Evolutionary conservation across 2,888 invertebrate genomes (phyloP).

Genomic region (Phalangium opilio): DNA sequence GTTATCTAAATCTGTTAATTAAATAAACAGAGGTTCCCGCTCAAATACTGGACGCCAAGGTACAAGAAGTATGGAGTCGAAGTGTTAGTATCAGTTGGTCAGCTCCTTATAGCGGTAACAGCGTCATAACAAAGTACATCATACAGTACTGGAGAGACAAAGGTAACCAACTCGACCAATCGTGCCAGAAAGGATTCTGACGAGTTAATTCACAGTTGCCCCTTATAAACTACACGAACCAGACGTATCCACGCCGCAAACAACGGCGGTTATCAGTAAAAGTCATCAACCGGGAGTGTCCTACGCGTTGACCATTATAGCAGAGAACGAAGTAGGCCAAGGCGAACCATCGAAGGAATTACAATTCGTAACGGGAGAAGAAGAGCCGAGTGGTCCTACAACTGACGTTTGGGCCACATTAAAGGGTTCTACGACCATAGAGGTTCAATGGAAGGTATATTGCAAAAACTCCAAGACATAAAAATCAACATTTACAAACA

Average conservation of each 20-base stretch:
- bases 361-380: conserved; percentile 20
- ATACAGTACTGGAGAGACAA: conserved; percentile 22
- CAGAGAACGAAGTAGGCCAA: conserved; percentile 23
- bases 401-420: conserved; percentile 18
- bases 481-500: no score
- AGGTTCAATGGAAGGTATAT: conserved; percentile 20
- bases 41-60: conserved; percentile 18
- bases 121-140: conserved; percentile 18
- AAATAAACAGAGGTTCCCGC: conserved; percentile 19
- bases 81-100: conserved; percentile 21
- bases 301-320: conserved; percentile 20
- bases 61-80: conserved; percentile 21
- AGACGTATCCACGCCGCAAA: conserved; percentile 11
- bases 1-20: not conserved
- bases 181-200: not conserved
- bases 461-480: no score
- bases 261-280: conserved; percentile 16
- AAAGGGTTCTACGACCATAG: conserved; percentile 18
- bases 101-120: conserved; percentile 20
- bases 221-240: conserved; percentile 14
- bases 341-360: conserved; percentile 19
- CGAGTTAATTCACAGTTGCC: conserved; percentile 6
- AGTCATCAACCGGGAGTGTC: conserved; percentile 19
- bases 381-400: conserved; percentile 21
- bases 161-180: conserved; percentile 3